phyloP scores from a whole-genome alignment of 1,140 invertebrate genomes.

The Brachystomella parvula region DNA sequence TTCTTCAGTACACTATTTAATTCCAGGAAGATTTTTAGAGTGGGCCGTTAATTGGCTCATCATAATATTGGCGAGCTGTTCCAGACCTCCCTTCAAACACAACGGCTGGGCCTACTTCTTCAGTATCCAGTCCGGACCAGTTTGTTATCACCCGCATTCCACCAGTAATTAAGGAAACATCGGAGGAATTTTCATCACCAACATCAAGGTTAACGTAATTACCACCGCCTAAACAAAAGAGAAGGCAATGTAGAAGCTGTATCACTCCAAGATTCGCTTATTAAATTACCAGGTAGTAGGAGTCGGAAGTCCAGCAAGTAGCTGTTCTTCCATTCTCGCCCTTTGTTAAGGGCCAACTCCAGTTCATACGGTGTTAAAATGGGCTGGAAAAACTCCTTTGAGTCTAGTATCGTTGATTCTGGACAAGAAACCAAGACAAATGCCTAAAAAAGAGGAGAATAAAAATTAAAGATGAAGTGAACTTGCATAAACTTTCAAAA shows the following conservation, averaged over 20 bases:
- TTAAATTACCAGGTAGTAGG: constrained; percentile 19
- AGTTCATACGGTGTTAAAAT: constrained; percentile 87
- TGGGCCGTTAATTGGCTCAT: constrained; percentile 33
- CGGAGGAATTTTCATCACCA: constrained; percentile 3
- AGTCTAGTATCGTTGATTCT: constrained; percentile 64
- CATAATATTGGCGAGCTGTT: constrained; percentile 25
- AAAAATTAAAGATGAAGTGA: neutral
- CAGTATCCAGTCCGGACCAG: constrained; percentile 30
- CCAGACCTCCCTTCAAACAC: constrained; percentile 32
- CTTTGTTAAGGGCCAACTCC: constrained; percentile 60
- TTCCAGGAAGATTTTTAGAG: neutral
- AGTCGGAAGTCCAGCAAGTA: constrained; percentile 23
- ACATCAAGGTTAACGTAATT: constrained; percentile 12
- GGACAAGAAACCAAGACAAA: constrained; percentile 85
- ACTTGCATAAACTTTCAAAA: neutral
- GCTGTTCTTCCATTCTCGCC: constrained; percentile 12
- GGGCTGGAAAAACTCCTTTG: constrained; percentile 77
- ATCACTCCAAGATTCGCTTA: neutral
- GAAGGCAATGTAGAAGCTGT: neutral
- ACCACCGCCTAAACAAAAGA: constrained; percentile 16
- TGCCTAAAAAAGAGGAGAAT: neutral
- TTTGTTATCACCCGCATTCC: constrained; percentile 20
- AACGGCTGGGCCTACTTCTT: constrained; percentile 13
- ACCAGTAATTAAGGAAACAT: constrained; percentile 31
- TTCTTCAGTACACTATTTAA: too few relatives aligned